A percentile compares a stretch with the other conserved stretches of the same genome.
Conservation (phyloP, 92 coral and sea anemone genomes). For the Paragorgia papillata region DNA sequence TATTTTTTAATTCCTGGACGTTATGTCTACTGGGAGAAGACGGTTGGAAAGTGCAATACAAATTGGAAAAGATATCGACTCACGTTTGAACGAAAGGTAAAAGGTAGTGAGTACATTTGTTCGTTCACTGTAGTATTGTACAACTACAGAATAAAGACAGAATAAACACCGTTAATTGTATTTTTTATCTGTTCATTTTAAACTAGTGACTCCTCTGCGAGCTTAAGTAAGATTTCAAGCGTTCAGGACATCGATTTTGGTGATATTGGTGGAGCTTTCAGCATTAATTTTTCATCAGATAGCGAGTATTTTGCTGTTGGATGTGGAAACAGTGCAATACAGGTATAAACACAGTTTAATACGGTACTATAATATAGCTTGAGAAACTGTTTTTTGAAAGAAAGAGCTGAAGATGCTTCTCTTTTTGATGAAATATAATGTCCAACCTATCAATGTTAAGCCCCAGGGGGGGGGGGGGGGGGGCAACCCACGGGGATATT, state of each 20-base stretch:
- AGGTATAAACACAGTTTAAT: slow-evolving; percentile 68
- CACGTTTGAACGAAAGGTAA: slow-evolving; percentile 48
- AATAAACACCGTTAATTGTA: not conserved
- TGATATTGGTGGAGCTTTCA: slow-evolving; percentile 86
- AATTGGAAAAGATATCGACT: slow-evolving; percentile 79
- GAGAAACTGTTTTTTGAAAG: too few species aligned
- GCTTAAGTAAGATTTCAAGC: slow-evolving; percentile 50
- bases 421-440: too few species aligned
- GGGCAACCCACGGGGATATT: too few species aligned
- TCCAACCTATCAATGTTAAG: too few species aligned
- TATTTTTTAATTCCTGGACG: not conserved
- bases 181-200: not conserved
- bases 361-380: too few species aligned
- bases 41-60: slow-evolving; percentile 90
- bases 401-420: too few species aligned
- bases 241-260: slow-evolving; percentile 85
- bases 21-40: slow-evolving; percentile 89
- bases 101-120: not conserved
- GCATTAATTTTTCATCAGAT: slow-evolving; percentile 74
- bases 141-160: not conserved
- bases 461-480: too few species aligned
- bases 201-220: slow-evolving; percentile 17
- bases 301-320: slow-evolving; percentile 76
- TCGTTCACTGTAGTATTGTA: not conserved
- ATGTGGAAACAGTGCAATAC: slow-evolving; percentile 91